Base-by-base conservation (phyloP, 2,113 vertebrate species). In the Plectropomus leopardus region DNA sequence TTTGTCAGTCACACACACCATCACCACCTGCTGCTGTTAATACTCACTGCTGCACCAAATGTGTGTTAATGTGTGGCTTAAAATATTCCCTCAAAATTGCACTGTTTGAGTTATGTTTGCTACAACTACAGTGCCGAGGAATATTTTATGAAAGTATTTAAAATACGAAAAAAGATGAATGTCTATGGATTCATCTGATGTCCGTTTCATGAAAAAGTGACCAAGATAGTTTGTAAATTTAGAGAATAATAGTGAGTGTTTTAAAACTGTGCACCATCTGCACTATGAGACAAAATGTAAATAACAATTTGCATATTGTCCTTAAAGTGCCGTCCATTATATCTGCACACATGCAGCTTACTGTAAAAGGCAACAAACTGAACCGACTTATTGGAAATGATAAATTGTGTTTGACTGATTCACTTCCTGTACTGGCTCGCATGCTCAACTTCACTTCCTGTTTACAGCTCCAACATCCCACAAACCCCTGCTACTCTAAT, bases 371-470 rank as follows among this genome's bases (percentile, higher is more conserved):
- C 75, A 69, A 68, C 50, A 61, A 72, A 40, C 32, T 66, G 54
- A 77, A n/a, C 15, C 26, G 42, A 76, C 32, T 89, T 85, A 88
- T 65, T 89, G 81, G 81, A 92, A 88, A 89, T 91, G 77, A 88
- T 78, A 30, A 77, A 83, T 59, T 79, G 24, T 53, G 45, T 81
- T 71, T 84, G 59, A 79, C 74, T 85, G 81, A 77, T 75, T 26
- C 26, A 85, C 86, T 89, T 91, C 91, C 89, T 89, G 83, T 66
- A 24, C 63, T 61, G 65, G 51, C 64, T 73, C 21, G 53, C n/a
- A 4, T 66, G 83, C 81, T 84, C 69, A 78, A 68, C 64, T 70
- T 59, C 23, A 84, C 87, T 92, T 91, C 87, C 86, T 91, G 87
- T 92, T 90, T 89, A 90, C 79, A 45, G 65, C 54, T 87, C 75